phyloP scores from a whole-genome alignment of 2,113 vertebrate genomes.

The Rattus norvegicus region DNA sequence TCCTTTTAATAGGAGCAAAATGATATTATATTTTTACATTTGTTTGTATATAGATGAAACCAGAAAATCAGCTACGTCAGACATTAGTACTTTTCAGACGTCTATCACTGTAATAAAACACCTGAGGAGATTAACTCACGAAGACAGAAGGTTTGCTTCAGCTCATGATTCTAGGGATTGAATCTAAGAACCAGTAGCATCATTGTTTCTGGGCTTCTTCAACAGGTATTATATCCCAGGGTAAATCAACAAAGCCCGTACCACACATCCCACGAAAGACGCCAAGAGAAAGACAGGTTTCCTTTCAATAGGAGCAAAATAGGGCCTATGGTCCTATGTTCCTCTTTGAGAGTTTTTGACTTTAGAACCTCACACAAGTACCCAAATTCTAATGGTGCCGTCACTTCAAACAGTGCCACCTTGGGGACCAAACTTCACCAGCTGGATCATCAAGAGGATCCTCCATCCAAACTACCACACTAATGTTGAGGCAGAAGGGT shows the following conservation, averaged over 20 bases:
- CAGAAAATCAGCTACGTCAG: neutral
- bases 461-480: neutral
- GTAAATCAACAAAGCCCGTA: neutral
- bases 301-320: too few species aligned
- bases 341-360: neutral
- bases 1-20: neutral
- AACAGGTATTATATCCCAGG: too few species aligned
- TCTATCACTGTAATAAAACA: neutral
- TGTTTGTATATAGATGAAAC: neutral
- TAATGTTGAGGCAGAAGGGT: too few species aligned
- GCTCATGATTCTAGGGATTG: neutral
- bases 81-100: neutral
- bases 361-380: neutral
- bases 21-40: neutral
- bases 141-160: neutral
- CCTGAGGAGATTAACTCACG: too few species aligned
- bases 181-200: neutral
- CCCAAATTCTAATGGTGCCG: too few species aligned
- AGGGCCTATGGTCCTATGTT: too few species aligned
- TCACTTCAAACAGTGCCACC: too few species aligned
- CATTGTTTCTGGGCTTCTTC: neutral
- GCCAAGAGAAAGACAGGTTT: neutral
- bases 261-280: neutral
- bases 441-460: neutral
- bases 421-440: neutral